phyloP scores from a whole-genome alignment of 2,113 vertebrate genomes.

The Amazona guildingii region DNA sequence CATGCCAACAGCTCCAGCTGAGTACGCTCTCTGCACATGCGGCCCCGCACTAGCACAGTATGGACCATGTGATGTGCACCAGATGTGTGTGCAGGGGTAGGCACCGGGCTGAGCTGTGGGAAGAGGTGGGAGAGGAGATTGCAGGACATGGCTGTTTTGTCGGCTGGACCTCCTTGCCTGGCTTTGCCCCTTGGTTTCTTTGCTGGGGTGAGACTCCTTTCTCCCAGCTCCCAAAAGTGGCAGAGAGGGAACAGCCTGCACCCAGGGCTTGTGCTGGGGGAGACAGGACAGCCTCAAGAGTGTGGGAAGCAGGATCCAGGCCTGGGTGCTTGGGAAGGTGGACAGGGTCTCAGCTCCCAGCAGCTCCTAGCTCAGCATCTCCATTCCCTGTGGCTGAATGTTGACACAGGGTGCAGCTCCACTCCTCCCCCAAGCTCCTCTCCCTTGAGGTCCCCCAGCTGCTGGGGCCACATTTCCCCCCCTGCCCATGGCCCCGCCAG shows the following conservation, averaged over 20 bases:
- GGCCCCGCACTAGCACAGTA: fast-evolving
- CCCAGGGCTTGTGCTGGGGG: neutral
- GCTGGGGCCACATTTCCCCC: neutral
- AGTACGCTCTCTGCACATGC: fast-evolving
- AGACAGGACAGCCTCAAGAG: neutral
- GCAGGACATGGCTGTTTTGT: fast-evolving
- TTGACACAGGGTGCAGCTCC: neutral
- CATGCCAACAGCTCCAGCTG: neutral
- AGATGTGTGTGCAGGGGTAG: fast-evolving
- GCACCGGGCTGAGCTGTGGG: neutral
- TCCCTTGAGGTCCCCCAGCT: neutral
- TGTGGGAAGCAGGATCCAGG: fast-evolving
- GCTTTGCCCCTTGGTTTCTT: neutral
- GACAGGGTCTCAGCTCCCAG: neutral
- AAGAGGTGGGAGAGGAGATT: fast-evolving
- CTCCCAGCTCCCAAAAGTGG: fast-evolving
- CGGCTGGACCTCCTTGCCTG: neutral
- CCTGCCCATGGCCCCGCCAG: neutral
- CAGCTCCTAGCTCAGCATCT: fast-evolving
- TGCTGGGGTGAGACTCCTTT: neutral
- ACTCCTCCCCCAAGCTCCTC: neutral
- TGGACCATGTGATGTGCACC: fast-evolving
- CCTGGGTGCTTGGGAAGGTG: neutral
- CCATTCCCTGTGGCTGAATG: neutral
- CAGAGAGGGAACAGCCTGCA: neutral